Evolutionary conservation across 37 sponge, comb jelly and placozoan species (phyloP).

Genomic region (Cliona cf. orientalis): DNA sequence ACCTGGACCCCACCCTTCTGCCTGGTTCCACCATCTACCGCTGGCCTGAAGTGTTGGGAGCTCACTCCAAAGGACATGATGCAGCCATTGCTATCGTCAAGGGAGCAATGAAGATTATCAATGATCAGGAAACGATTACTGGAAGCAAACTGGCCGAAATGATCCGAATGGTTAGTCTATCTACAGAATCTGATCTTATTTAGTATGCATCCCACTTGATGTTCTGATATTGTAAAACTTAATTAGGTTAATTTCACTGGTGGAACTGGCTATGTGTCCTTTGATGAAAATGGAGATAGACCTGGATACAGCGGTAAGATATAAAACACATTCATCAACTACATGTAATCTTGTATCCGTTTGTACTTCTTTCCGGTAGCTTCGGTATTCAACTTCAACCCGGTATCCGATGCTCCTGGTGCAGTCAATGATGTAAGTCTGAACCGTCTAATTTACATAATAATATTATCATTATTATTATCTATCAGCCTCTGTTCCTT

Average conservation of each 20-base stretch:
- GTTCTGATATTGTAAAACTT: neutral
- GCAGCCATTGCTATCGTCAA: conserved; percentile 41
- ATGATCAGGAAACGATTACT: conserved; percentile 38
- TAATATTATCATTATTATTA: neutral
- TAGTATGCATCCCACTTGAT: neutral
- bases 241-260: conserved; percentile 24
- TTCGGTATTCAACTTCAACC: neutral
- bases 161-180: conserved; percentile 15
- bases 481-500: neutral
- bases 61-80: conserved; percentile 21
- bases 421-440: neutral
- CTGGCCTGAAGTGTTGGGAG: conserved; percentile 22
- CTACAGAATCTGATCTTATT: too few species aligned
- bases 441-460: too few species aligned
- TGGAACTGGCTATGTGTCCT: conserved; percentile 30
- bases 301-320: conserved; percentile 11
- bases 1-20: conserved; percentile 10
- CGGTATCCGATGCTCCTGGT: neutral
- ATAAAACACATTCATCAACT: too few species aligned
- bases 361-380: too few species aligned
- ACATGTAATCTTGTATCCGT: too few species aligned
- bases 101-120: conserved; percentile 38
- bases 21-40: neutral
- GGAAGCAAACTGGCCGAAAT: conserved; percentile 16
- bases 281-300: conserved; percentile 54